Base-by-base conservation (phyloP, 2,797 vertebrate genomes). In the Netta rufina region DNA sequence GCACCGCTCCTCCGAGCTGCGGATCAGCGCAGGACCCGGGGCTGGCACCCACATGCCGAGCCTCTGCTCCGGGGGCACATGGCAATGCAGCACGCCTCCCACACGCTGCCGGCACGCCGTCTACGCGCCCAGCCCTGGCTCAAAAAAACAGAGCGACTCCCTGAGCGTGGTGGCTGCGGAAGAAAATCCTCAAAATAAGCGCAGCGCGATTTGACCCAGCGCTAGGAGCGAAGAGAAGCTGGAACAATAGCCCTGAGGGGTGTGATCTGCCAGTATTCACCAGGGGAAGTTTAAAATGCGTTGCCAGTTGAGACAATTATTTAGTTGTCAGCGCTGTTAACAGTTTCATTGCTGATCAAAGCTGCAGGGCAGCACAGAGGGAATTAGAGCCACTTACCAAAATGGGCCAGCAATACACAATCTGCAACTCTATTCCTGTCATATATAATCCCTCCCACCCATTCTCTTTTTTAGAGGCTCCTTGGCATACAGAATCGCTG, bases 21-120 rank as follows among this genome's bases (percentile, higher is more conserved):
- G 19, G 82, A 41, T 71, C 87, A 80, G 91, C 89, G 8, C 71
- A 61, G 69, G 6, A 72, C 14, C 22, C 84, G 11, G 57, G 27
- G 70, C 8, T 69, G 84, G 33, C 65, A 61, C 20, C 53, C 4
- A 25, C 92, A 38, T 0, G 4, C 57, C 71, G 24, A 94, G 91
- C 70, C 90, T 39, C 54, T 90, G 87, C 87, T 94, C 89, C 79
- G 61, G 87, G 89, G 85, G 91, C 90, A 95, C 91, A 91, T 75
- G 87, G 92, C 89, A 71, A 69, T 80, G 61, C 2, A 71, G 25
- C 91, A 91, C 93, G 87, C 87, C 95, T 93, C 92, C 92, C 85
- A 92, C 91, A 62, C 38, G 7, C 84, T 86, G 89, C 89, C 93
- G 84, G 88, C 89, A 67, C 27, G 13, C 90, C 49, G 78, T 5